Conservation (phyloP, 2,888 invertebrate species). For the Miltochrista miniata region DNA sequence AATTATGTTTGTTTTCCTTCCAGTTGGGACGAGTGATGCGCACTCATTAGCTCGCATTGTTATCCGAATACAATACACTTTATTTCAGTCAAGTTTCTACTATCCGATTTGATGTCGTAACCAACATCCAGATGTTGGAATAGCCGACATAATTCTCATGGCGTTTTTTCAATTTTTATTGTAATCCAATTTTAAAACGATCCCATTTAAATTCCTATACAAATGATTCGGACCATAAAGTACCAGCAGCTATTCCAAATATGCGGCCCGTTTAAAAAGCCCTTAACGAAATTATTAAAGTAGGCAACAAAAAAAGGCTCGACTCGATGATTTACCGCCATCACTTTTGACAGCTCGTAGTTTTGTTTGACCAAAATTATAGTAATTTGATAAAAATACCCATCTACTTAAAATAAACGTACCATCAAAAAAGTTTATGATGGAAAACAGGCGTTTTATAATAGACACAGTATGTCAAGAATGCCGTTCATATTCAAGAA, state of each 20-base stretch:
- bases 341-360: slow-evolving; percentile 80
- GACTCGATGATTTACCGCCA: slow-evolving; percentile 78
- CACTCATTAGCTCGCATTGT: slow-evolving; percentile 40
- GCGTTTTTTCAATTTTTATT: slow-evolving; percentile 49
- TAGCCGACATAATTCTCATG: slow-evolving; percentile 42
- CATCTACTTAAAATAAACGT: slow-evolving; percentile 78
- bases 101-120: slow-evolving; percentile 24
- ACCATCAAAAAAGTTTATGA: slow-evolving; percentile 55
- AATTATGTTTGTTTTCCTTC: slow-evolving; percentile 43
- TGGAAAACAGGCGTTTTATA: slow-evolving; percentile 58
- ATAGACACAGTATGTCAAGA: slow-evolving; percentile 64
- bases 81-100: slow-evolving; percentile 38
- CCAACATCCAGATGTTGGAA: slow-evolving; percentile 36
- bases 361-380: slow-evolving; percentile 80
- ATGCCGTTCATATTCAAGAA: slow-evolving; percentile 46
- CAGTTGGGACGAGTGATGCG: slow-evolving; percentile 33
- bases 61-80: slow-evolving; percentile 30
- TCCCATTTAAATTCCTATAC: slow-evolving; percentile 74
- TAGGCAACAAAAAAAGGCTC: slow-evolving; percentile 71
- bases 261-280: slow-evolving; percentile 77
- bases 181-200: slow-evolving; percentile 62
- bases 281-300: slow-evolving; percentile 80
- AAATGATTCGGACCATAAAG: slow-evolving; percentile 70
- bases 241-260: slow-evolving; percentile 75
- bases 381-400: slow-evolving; percentile 80